These are phyloP conservation scores for Cheilosia vulpina DNA, from an alignment of 2,888 invertebrate species.

Conservation along the genomic window DNA sequence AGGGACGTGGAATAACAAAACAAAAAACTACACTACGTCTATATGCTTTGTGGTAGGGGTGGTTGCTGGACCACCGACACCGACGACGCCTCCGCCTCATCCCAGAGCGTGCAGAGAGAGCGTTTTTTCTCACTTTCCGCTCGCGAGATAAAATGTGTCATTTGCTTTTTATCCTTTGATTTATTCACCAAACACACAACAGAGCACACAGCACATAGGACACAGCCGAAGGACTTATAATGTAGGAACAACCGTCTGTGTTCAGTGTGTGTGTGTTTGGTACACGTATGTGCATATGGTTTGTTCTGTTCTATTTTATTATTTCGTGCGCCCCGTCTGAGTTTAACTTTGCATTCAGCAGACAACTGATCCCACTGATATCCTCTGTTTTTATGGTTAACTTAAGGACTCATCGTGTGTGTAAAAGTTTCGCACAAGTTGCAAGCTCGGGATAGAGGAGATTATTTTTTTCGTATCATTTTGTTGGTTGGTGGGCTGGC, in stretches of 20 bases:
- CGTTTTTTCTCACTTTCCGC: slow-evolving; percentile 66
- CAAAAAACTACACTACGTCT: neutral
- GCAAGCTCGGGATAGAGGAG: slow-evolving; percentile 37
- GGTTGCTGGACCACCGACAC: slow-evolving; percentile 51
- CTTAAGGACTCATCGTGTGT: slow-evolving; percentile 68
- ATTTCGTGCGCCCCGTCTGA: slow-evolving; percentile 46
- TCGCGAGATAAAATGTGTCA: slow-evolving; percentile 74
- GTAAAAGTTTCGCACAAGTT: slow-evolving; percentile 57
- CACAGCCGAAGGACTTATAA: slow-evolving; percentile 34
- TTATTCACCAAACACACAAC: slow-evolving; percentile 61
- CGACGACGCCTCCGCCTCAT: neutral
- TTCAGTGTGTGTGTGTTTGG: neutral
- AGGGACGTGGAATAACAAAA: slow-evolving; percentile 43
- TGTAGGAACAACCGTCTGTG: slow-evolving; percentile 2
- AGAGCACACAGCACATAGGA: slow-evolving; percentile 28
- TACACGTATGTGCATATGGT: slow-evolving; percentile 14
- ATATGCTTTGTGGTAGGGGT: slow-evolving; percentile 36
- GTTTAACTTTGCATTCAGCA: slow-evolving; percentile 65
- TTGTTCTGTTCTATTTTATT: slow-evolving; percentile 63
- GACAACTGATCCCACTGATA: slow-evolving; percentile 70
- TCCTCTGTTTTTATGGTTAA: slow-evolving; percentile 71
- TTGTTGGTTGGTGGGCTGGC: slow-evolving; percentile 1
- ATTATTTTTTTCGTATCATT: slow-evolving; percentile 20
- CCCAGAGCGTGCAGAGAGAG: slow-evolving; percentile 6
- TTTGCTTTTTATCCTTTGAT: slow-evolving; percentile 73